Percentiles rank a stretch among this genome's conserved stretches.
Conservation (phyloP, 2,888 invertebrate species). For the Diploptera punctata region DNA sequence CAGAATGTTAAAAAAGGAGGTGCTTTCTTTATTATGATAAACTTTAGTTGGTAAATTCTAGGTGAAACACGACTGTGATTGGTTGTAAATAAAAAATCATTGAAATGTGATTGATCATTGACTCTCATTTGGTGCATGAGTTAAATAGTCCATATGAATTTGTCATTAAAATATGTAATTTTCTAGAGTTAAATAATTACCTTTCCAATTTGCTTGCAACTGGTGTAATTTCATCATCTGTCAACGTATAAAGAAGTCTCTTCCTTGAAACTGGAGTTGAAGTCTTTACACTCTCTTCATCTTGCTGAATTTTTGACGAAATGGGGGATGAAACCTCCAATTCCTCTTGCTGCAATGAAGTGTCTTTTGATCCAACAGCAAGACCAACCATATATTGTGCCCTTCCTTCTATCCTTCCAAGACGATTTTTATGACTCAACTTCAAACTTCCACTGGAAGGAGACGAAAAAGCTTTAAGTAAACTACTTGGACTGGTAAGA, state of each 20-base stretch:
- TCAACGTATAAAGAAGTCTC: background rate
- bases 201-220: no score
- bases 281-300: background rate
- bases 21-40: no score
- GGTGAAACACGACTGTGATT: no score
- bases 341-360: background rate
- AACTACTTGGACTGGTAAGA: background rate
- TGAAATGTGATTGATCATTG: no score
- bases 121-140: no score
- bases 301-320: background rate
- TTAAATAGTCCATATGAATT: no score
- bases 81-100: no score
- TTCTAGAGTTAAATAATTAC: no score
- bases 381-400: constrained; percentile 16
- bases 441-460: background rate
- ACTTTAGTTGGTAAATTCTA: no score
- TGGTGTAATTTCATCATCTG: background rate
- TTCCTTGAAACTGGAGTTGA: background rate
- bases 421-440: background rate
- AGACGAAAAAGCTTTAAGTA: constrained; percentile 4
- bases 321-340: background rate
- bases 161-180: no score
- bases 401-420: background rate
- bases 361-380: constrained; percentile 2
- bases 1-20: no score